Base-by-base conservation (phyloP, 2,113 vertebrate genomes). In the Chascanopsetta lugubris region DNA sequence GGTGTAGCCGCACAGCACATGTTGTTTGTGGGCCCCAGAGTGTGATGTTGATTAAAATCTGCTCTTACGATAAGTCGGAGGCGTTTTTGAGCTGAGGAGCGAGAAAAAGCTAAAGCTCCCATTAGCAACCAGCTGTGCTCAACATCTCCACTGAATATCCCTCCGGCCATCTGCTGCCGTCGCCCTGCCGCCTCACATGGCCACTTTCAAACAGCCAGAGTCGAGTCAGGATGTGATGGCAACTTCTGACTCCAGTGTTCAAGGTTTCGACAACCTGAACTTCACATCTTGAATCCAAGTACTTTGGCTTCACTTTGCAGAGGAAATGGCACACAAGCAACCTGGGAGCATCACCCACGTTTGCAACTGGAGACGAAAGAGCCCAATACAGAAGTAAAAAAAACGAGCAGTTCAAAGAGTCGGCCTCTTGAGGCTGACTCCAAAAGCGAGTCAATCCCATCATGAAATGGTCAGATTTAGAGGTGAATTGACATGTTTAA, bases 31-130 rank as follows among this genome's bases (percentile, higher is more conserved):
- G 55, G 59, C 64, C 38, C 11, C 71, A 47, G 20, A 26, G 63
- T 36, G 60, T 43, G 32, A 63, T 36, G 65, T 50, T 77, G 75
- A 80, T 79, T 69, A 65, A 72, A 79, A 80, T 80, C 74, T 43
- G 69, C 55, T 63, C 50, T 74, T 69, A 60, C 55, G 67, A 63
- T 61, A 68, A 75, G 38, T 67, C 49, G 6, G 57, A 77, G 51
- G 68, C 40, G 46, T 43, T 68, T 67, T 49, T 24, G 21, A 36
- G 34, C 10, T 70, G 67, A 47, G 59, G 43, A 64, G 45, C 2
- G 13, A 30, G n/a, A n/a, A n/a, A n/a, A n/a, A 12, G 61, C 66
- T 51, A 61, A 72, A 66, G 43, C 64, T 57, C 47, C 60, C 47
- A 69, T 72, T 78, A 45, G 61, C 40, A 56, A 69, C 34, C 62